Base-by-base conservation (phyloP, 2,888 invertebrate genomes). In the Stramonita haemastoma region DNA sequence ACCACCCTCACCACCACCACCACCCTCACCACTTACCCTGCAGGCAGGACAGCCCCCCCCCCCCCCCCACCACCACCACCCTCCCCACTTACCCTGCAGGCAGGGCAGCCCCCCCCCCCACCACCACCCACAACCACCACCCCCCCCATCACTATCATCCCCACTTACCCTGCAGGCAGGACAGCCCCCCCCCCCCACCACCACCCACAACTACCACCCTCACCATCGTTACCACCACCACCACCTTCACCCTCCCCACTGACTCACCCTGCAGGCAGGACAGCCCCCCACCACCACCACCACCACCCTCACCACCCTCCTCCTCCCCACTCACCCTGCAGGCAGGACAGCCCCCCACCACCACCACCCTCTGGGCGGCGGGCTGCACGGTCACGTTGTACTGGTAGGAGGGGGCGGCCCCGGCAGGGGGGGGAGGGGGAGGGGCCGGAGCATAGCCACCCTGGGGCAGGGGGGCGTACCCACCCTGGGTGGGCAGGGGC, bases 41-140 rank as follows among this genome's bases (percentile, higher is more conserved):
- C 98, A 98, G 0, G 98, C 98, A 1, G 98, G 98, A 96, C 98
- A 98, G 0, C n/a, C n/a, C n/a, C n/a, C n/a, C n/a, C n/a, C n/a
- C n/a, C n/a, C 98, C 98, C 0, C 98, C 97, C 0, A 98, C 96
- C 91, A 98, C 97, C 73, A 98, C 98, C 91, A 98, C 97, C 6
- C 97, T 97, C 87, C 32, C 15, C 32, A 60, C 34, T n/a, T 94
- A 97, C 98, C 92, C 98, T 97, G 95, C 98, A 98, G 0, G 98
- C 98, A 1, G 98, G 98, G 96, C 98, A 98, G 0, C n/a, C n/a
- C 98, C 98, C 0, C 98, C 97, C 0, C 98, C 96, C 91, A 98
- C 97, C 73, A 98, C 98, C 91, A 98, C 97, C 6, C 97, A n/a
- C 17, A 1, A 1, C 0, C 56, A 60, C 22, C 60, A 60, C 22